Evolutionary conservation across 2,888 invertebrate species (phyloP).

Genomic region (Mythimna albipuncta): DNA sequence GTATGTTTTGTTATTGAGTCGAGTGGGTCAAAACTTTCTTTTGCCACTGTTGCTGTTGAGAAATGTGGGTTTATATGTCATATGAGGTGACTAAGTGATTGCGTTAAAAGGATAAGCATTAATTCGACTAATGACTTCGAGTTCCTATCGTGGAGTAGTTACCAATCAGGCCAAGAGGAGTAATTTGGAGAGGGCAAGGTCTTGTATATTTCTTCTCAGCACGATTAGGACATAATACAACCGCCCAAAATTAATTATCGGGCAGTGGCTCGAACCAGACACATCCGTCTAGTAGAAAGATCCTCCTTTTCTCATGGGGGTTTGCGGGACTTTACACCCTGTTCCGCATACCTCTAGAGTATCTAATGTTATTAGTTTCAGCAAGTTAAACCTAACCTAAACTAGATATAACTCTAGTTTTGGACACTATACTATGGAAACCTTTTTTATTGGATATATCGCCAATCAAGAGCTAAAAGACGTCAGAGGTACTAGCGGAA

Average conservation of each 20-base stretch:
- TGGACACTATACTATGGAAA: neutral
- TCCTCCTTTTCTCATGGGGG: no score
- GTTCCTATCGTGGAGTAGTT: neutral
- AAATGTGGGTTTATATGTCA: conserved; percentile 16
- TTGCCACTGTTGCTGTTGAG: neutral
- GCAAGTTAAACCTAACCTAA: no score
- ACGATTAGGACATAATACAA: neutral
- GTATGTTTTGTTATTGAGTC: neutral
- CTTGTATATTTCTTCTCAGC: neutral
- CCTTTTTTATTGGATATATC: conserved; percentile 20
- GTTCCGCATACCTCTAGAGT: no score
- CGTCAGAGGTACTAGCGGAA: conserved; percentile 25
- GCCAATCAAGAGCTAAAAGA: conserved; percentile 13
- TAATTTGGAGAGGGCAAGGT: neutral
- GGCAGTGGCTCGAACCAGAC: no score
- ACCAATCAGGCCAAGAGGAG: neutral
- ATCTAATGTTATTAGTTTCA: no score
- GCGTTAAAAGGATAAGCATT: conserved; percentile 5
- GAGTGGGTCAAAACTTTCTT: conserved; percentile 12
- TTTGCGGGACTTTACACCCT: no score
- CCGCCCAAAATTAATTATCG: no score
- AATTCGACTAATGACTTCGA: no score
- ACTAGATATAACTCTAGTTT: neutral
- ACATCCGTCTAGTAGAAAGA: no score
- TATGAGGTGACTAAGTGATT: neutral